phyloP scores from a whole-genome alignment of 2,113 vertebrate genomes.

The Podiceps cristatus region DNA sequence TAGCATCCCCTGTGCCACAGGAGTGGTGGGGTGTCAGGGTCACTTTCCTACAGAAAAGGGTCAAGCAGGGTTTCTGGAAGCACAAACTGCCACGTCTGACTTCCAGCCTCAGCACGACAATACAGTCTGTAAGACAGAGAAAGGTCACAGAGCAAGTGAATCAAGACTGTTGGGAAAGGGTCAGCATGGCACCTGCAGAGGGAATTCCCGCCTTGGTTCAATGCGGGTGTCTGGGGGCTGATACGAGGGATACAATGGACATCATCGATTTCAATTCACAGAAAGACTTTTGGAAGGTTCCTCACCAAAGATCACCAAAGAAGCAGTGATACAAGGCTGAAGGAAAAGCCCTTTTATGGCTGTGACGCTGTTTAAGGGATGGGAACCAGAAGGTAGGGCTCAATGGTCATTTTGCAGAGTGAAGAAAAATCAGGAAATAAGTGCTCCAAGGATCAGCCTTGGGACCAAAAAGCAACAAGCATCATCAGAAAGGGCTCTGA shows the following conservation, averaged over 20 bases:
- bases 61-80: not conserved
- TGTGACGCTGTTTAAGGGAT: not conserved
- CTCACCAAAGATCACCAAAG: not conserved
- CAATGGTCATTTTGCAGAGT: accelerated
- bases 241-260: not conserved
- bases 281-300: not conserved
- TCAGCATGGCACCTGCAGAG: not conserved
- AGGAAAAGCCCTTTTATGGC: not conserved
- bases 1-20: not conserved
- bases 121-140: not conserved
- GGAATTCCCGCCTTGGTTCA: not conserved
- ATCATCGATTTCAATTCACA: not conserved
- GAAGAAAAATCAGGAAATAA: not conserved
- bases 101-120: not conserved
- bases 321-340: not conserved
- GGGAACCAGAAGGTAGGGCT: not conserved
- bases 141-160: not conserved
- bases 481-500: not conserved
- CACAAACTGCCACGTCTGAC: not conserved
- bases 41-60: not conserved
- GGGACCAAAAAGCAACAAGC: not conserved
- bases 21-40: not conserved
- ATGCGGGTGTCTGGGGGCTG: not conserved
- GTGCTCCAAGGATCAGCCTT: not conserved
- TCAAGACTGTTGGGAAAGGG: not conserved